These are phyloP conservation scores for Danaus plexippus DNA, from an alignment of 1,140 invertebrate genomes.

Conservation along the genomic window DNA sequence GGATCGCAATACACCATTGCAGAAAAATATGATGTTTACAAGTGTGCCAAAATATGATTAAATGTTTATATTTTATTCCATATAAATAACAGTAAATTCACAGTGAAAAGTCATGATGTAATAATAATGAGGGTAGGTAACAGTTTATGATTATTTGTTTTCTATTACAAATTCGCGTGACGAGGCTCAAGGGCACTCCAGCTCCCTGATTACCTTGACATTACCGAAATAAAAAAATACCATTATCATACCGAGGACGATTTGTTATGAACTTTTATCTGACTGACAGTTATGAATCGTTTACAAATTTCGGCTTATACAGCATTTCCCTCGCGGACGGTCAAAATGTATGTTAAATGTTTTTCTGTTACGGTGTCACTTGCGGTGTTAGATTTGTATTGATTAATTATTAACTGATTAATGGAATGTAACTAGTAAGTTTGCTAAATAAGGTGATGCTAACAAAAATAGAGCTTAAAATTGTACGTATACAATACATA, in stretches of 20 bases:
- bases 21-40: slow-evolving; percentile 7
- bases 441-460: slow-evolving; percentile 9
- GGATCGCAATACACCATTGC: slow-evolving; percentile 8
- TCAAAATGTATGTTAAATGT: slow-evolving; percentile 6
- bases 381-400: too few relatives aligned
- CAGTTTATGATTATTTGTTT: slow-evolving; percentile 8
- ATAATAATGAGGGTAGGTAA: too few relatives aligned
- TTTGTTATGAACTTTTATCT: background rate
- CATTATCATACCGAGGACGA: background rate
- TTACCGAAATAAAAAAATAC: slow-evolving; percentile 15
- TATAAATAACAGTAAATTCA: background rate
- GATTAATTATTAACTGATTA: too few relatives aligned
- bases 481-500: slow-evolving; percentile 18
- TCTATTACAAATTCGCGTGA: slow-evolving; percentile 28
- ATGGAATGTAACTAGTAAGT: background rate
- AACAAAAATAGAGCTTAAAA: slow-evolving; percentile 30
- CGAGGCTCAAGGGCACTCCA: slow-evolving; percentile 22
- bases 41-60: slow-evolving; percentile 4
- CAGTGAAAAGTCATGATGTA: too few relatives aligned
- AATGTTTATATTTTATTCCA: slow-evolving; percentile 1
- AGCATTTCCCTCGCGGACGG: too few relatives aligned
- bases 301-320: too few relatives aligned
- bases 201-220: slow-evolving; percentile 25
- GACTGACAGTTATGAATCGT: too few relatives aligned
- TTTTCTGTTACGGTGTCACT: slow-evolving; percentile 7